phyloP scores from a whole-genome alignment of 2,113 vertebrate species.

The Rhinichthys klamathensis region DNA sequence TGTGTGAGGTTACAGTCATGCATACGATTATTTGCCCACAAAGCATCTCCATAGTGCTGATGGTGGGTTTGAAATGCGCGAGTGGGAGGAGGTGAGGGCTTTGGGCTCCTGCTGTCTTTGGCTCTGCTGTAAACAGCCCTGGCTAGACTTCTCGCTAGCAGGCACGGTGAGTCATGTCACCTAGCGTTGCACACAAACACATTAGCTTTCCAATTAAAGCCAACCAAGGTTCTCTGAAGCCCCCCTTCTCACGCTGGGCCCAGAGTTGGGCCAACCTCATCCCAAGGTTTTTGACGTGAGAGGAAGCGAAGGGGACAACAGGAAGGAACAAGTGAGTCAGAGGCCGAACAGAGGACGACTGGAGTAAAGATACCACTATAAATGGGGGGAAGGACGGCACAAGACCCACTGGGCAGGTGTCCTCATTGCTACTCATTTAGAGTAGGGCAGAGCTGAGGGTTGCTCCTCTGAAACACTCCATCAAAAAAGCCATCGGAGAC shows the following conservation, averaged over 20 bases:
- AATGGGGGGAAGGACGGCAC: slow-evolving; percentile 15
- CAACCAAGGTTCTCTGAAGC: slow-evolving; percentile 31
- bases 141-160: slow-evolving; percentile 31
- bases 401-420: slow-evolving; percentile 29
- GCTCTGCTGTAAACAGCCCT: slow-evolving; percentile 39
- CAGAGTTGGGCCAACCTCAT: slow-evolving; percentile 17
- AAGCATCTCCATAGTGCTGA: slow-evolving; percentile 39
- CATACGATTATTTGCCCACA: slow-evolving; percentile 31
- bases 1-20: slow-evolving; percentile 38
- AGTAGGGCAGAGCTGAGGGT: neutral
- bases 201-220: slow-evolving; percentile 61
- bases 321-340: slow-evolving; percentile 46
- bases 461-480: slow-evolving; percentile 10
- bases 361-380: slow-evolving; percentile 9
- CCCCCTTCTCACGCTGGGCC: neutral
- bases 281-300: slow-evolving; percentile 36
- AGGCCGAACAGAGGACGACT: slow-evolving; percentile 18
- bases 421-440: slow-evolving; percentile 5
- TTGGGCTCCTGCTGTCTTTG: slow-evolving; percentile 13
- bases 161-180: slow-evolving; percentile 52
- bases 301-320: slow-evolving; percentile 46
- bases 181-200: slow-evolving; percentile 52
- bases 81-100: slow-evolving; percentile 40
- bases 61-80: slow-evolving; percentile 28
- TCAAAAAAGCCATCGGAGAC: slow-evolving; percentile 23